Evolutionary conservation across 2,888 invertebrate genomes (phyloP), one percentile per base, ranked within the genome.

Genomic region (Dione juno): DNA sequence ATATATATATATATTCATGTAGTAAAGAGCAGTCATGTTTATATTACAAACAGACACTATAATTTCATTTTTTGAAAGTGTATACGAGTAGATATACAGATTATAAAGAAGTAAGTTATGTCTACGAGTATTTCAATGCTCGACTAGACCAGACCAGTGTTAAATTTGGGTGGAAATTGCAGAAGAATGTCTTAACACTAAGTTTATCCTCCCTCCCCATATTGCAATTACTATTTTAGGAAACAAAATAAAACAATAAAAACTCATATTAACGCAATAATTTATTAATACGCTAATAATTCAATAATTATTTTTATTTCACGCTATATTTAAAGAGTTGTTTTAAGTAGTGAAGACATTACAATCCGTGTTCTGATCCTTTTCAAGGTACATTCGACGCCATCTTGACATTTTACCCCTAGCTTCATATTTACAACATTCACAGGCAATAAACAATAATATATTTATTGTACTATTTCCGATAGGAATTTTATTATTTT

Each of bases 221-320:
- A 28, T 28, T 28, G 28, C 10, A 1, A n/a, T n/a, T n/a, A n/a
- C n/a, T n/a, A n/a, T 40, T 13, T 16, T n/a, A 40, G 58, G 11
- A 35, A 5, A 52, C 3, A 7, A 72, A 82, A 82, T 77, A 77
- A 81, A 78, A 81, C 68, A 71, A 75, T 5, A 14, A n/a, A 74
- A 53, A 28, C 59, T 68, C 72, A 75, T 81, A 80, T 86, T 87
- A 88, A 86, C 82, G 85, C 86, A 90, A 90, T 92, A 90, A 91
- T 92, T 92, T 92, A 92, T 92, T 88, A 82, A 86, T 91, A 91
- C 85, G 80, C 89, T 92, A 92, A 87, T 92, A 90, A 91, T 90
- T 90, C 87, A 90, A 89, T 90, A 86, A 87, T 84, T 85, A 86
- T 83, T 83, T 79, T 85, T 80, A 86, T 85, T 86, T 85, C 87